Conservation (phyloP, 2,888 invertebrate genomes). For the Scelioninae gen. 2 region DNA sequence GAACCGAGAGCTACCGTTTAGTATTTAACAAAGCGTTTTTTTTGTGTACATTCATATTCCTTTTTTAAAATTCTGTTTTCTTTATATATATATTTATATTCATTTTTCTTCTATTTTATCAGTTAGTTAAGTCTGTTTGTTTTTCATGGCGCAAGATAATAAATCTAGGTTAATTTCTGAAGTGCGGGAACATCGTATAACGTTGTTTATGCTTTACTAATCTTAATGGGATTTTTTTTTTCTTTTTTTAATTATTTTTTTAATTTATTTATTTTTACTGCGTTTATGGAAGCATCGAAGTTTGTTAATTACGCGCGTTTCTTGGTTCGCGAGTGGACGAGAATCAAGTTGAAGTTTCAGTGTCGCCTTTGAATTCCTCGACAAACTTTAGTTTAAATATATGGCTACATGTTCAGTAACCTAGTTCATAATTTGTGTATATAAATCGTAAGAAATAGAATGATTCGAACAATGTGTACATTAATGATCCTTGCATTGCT, state of each 20-base stretch:
- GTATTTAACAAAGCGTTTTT: slow-evolving; percentile 22
- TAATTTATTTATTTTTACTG: slow-evolving; percentile 7
- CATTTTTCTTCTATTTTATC: background rate
- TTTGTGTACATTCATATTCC: slow-evolving; percentile 10
- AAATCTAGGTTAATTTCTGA: slow-evolving; percentile 8
- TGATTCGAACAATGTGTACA: slow-evolving; percentile 51
- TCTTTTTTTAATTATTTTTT: background rate
- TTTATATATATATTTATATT: background rate
- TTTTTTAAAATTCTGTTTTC: background rate
- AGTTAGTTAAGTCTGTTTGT: slow-evolving; percentile 1
- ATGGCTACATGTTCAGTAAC: slow-evolving; percentile 52
- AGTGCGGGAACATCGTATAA: slow-evolving; percentile 9
- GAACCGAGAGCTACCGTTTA: slow-evolving; percentile 18
- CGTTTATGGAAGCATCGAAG: slow-evolving; percentile 22
- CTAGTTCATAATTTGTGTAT: slow-evolving; percentile 57
- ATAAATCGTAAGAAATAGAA: slow-evolving; percentile 55
- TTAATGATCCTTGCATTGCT: slow-evolving; percentile 42
- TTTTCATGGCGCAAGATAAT: slow-evolving; percentile 15
- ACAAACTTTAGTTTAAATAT: slow-evolving; percentile 51
- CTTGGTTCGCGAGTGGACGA: slow-evolving; percentile 44
- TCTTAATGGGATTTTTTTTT: slow-evolving; percentile 5
- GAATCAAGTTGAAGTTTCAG: slow-evolving; percentile 40
- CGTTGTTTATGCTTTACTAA: slow-evolving; percentile 16
- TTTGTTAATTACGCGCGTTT: slow-evolving; percentile 30
- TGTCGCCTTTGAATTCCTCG: slow-evolving; percentile 47